Percentiles rank a stretch among this genome's conserved stretches.
These are phyloP conservation scores for Poeciliopsis gracilis DNA, from an alignment of 2,797 vertebrate species.

Conservation along the genomic window DNA sequence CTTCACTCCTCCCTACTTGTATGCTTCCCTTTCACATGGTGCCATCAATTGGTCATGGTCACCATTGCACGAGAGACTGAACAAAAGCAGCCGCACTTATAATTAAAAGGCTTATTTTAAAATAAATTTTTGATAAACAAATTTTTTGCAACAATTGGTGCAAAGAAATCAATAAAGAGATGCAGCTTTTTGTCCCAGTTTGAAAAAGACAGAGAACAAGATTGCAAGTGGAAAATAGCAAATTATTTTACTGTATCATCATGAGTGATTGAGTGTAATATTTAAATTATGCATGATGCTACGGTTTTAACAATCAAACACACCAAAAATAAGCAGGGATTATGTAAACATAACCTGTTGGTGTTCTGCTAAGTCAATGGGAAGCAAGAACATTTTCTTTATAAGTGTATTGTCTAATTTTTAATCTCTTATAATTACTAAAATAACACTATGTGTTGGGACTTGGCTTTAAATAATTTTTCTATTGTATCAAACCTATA, in stretches of 20 bases:
- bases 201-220: background rate
- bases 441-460: background rate
- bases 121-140: background rate
- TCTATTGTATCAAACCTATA: background rate
- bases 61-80: background rate
- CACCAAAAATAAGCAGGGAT: background rate
- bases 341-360: background rate
- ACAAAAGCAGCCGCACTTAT: background rate
- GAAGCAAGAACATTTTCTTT: background rate
- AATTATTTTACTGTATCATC: background rate
- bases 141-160: background rate
- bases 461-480: background rate
- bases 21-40: conserved; percentile 31
- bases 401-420: background rate
- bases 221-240: background rate
- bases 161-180: background rate
- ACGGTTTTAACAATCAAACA: background rate
- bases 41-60: conserved; percentile 60
- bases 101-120: background rate
- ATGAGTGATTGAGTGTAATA: background rate
- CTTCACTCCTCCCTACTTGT: background rate
- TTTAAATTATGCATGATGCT: background rate
- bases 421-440: background rate
- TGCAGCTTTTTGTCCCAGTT: background rate
- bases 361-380: background rate